Evolutionary conservation across 2,113 vertebrate genomes (phyloP).

Genomic region (Columba janthina): DNA sequence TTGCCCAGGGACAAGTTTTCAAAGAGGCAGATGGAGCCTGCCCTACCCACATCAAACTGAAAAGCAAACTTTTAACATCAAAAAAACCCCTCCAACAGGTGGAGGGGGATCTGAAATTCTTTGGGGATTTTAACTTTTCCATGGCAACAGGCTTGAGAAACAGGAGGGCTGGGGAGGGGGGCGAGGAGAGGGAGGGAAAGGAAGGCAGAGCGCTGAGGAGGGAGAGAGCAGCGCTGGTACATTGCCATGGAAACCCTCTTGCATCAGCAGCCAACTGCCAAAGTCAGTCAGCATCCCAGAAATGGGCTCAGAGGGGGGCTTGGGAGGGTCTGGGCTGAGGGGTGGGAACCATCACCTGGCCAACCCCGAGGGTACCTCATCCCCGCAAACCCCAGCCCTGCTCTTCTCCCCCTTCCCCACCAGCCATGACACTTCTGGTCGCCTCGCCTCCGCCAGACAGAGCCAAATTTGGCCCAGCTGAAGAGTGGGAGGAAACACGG

Average conservation of each 20-base stretch:
- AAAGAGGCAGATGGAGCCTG: background rate
- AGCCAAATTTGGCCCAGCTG: conserved; percentile 34
- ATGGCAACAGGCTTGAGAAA: conserved; percentile 66
- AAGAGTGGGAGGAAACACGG: background rate
- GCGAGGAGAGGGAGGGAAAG: conserved; percentile 39
- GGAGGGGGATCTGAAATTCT: conserved; percentile 30
- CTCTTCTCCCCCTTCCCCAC: background rate
- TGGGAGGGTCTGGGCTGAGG: background rate
- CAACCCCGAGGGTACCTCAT: background rate
- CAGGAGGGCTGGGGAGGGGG: conserved; percentile 24
- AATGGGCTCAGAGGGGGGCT: conserved; percentile 43
- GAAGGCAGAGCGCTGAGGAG: conserved; percentile 50
- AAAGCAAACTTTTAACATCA: conserved; percentile 7
- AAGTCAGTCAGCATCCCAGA: conserved; percentile 71
- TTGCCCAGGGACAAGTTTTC: background rate
- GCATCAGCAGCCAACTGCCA: conserved; percentile 66
- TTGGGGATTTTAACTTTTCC: conserved; percentile 60
- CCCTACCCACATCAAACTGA: background rate
- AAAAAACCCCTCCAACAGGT: background rate
- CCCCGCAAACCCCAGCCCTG: fast-evolving
- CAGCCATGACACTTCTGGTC: background rate
- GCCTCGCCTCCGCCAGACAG: background rate
- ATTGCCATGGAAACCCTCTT: conserved; percentile 77
- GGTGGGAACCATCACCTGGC: background rate
- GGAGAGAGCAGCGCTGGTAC: conserved; percentile 35